Conservation (phyloP, 2,797 vertebrate genomes). For the Anas bernieri region DNA sequence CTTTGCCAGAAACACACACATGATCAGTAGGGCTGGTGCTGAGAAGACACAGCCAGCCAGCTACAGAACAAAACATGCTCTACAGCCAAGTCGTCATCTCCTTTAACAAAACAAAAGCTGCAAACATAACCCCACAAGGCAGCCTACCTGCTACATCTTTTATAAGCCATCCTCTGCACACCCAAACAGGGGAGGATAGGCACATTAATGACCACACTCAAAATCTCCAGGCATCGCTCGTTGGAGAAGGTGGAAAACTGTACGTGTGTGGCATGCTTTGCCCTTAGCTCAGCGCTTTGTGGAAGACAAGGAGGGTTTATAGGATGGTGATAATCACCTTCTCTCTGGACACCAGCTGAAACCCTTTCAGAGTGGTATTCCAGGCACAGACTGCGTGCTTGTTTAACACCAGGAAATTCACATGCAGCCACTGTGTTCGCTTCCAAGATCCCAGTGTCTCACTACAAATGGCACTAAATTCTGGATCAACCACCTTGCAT, state of each 20-base stretch:
- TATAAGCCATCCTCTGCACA: not conserved
- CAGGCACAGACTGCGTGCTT: not conserved
- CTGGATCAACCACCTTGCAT: too few relatives aligned
- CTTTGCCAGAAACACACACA: rapidly evolving
- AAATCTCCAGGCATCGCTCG: not conserved
- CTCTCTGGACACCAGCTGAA: rapidly evolving
- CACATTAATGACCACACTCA: rapidly evolving
- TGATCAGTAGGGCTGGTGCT: rapidly evolving
- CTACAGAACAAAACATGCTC: not conserved
- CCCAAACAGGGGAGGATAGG: not conserved
- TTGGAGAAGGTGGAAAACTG: not conserved
- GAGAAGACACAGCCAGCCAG: not conserved
- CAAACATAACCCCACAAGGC: not conserved
- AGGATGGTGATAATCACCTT: not conserved
- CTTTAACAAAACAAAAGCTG: not conserved
- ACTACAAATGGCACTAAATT: rapidly evolving
- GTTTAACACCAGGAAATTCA: not conserved
- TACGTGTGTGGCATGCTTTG: not conserved
- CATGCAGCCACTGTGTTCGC: not conserved
- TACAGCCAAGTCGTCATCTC: not conserved
- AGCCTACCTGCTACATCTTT: not conserved
- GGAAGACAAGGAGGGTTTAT: not conserved
- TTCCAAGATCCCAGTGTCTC: not conserved
- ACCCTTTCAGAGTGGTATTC: not conserved
- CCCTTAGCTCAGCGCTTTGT: rapidly evolving